These are phyloP conservation scores for Mesembrinibis cayennensis DNA, from an alignment of 2,113 vertebrate genomes.

Conservation along the genomic window DNA sequence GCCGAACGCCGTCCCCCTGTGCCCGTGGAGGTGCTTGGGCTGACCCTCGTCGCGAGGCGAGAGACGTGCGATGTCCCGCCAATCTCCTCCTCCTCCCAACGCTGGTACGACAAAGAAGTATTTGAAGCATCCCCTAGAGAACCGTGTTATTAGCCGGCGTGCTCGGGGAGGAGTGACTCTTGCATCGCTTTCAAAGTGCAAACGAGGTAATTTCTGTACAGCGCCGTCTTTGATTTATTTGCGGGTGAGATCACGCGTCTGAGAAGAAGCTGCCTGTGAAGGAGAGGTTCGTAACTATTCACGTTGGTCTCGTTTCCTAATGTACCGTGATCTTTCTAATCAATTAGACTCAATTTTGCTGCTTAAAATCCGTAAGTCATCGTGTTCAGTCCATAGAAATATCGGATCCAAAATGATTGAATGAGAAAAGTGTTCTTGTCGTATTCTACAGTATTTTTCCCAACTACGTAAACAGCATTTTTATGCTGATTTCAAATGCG, in stretches of 20 bases:
- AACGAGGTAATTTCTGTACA: not conserved
- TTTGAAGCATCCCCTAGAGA: not conserved
- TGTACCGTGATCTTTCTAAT: not conserved
- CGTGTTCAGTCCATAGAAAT: accelerated
- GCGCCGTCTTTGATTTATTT: not conserved
- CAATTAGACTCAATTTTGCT: not conserved
- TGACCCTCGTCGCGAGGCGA: not conserved
- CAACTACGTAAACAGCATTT: accelerated
- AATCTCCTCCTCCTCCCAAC: not conserved
- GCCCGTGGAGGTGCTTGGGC: not conserved
- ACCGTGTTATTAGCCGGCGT: not conserved
- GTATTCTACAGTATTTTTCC: accelerated
- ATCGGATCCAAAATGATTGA: accelerated
- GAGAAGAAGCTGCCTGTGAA: not conserved
- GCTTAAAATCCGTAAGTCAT: accelerated
- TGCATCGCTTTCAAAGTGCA: not conserved
- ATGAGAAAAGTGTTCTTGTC: accelerated
- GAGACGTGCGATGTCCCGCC: not conserved
- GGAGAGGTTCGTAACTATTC: not conserved
- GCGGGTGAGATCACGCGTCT: not conserved
- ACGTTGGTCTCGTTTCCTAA: not conserved
- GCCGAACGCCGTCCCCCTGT: not conserved
- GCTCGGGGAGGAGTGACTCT: not conserved
- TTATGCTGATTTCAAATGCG: not conserved
- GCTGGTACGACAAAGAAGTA: not conserved